phyloP scores from a whole-genome alignment of 2,797 vertebrate genomes.

The Oreonectes daqikongensis region DNA sequence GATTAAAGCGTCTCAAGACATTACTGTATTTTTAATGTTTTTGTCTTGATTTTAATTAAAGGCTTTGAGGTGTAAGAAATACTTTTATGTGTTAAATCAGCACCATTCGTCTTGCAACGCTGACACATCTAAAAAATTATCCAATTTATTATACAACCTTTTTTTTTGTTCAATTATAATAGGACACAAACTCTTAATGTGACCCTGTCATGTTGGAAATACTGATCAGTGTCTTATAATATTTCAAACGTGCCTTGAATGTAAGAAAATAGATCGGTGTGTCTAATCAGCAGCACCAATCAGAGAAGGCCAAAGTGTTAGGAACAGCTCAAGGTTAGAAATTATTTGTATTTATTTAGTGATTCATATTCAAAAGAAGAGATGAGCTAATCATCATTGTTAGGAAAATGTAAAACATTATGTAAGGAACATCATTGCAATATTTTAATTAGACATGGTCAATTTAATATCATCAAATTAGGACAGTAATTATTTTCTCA shows the following conservation, averaged over 20 bases:
- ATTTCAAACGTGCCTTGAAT: background rate
- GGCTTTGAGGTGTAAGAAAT: background rate
- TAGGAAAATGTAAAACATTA: slow-evolving; percentile 1
- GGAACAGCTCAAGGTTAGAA: background rate
- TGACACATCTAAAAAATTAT: slow-evolving; percentile 28
- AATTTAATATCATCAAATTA: slow-evolving; percentile 44
- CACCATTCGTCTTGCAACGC: background rate
- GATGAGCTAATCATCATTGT: slow-evolving; percentile 24
- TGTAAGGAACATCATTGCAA: background rate
- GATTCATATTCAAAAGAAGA: slow-evolving; percentile 20
- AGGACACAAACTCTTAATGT: background rate
- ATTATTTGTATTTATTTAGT: slow-evolving; percentile 1
- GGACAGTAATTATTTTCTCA: slow-evolving; percentile 47
- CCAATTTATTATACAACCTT: slow-evolving; percentile 16
- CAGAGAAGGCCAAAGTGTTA: background rate
- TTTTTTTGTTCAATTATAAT: slow-evolving; percentile 30
- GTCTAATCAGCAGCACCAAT: background rate
- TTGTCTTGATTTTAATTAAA: slow-evolving; percentile 29
- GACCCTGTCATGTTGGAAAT: slow-evolving; percentile 25
- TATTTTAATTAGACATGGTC: slow-evolving; percentile 37
- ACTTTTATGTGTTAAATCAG: background rate
- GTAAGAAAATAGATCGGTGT: too few relatives aligned
- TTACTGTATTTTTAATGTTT: slow-evolving; percentile 17
- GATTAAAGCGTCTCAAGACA: slow-evolving; percentile 22
- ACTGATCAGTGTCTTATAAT: background rate